Percentiles rank a stretch among this genome's conserved stretches.
Evolutionary conservation across 1,140 invertebrate genomes (phyloP).

Genomic region (Tetramorium simillimum): DNA sequence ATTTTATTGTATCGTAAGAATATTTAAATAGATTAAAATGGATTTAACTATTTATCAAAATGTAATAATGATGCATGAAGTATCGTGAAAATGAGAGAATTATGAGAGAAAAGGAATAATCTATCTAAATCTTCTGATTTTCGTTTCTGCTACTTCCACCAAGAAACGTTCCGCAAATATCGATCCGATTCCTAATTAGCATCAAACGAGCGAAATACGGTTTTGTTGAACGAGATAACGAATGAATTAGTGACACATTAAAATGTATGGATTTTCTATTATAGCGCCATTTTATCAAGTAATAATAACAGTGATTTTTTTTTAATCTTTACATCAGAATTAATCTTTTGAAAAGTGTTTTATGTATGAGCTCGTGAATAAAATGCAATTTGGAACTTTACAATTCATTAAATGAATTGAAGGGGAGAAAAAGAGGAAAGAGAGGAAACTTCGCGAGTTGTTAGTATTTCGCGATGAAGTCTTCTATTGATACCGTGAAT

Average conservation of each 20-base stretch:
- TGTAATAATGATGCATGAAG: slow-evolving; percentile 55
- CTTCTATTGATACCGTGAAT: slow-evolving; percentile 22
- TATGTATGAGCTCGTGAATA: neutral
- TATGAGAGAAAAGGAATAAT: neutral
- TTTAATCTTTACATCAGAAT: neutral
- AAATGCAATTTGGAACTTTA: slow-evolving; percentile 9
- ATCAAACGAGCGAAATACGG: neutral
- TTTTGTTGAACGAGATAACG: neutral
- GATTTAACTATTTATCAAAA: slow-evolving; percentile 56
- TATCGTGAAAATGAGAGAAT: slow-evolving; percentile 37
- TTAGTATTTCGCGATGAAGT: neutral
- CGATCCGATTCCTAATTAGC: neutral
- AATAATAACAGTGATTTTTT: neutral
- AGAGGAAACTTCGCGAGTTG: neutral
- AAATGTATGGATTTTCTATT: neutral
- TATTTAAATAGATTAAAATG: slow-evolving; percentile 31
- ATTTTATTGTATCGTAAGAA: slow-evolving; percentile 8
- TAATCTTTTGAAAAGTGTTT: neutral
- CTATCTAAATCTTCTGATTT: neutral
- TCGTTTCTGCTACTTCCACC: neutral
- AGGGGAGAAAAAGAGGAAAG: neutral
- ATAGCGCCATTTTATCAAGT: neutral
- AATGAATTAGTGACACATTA: neutral
- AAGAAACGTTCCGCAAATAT: neutral
- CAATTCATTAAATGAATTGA: slow-evolving; percentile 12